Evolutionary conservation across 2,113 vertebrate species (phyloP).

Genomic region (Apeltes quadracus): DNA sequence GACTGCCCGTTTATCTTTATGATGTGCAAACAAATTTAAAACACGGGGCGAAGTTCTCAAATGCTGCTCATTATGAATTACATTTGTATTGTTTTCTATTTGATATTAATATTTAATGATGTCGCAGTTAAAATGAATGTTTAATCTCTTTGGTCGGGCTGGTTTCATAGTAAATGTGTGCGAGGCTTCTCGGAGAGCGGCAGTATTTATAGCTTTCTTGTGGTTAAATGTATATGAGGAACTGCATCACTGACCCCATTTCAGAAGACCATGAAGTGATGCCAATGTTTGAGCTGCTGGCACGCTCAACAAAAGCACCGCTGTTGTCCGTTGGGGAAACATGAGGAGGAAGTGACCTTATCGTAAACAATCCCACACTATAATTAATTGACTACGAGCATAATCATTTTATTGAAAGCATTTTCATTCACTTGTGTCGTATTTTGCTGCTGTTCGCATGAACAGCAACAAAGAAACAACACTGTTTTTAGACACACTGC

Average conservation of each 20-base stretch:
- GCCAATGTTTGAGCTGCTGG: conserved; percentile 1
- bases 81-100: background rate
- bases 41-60: background rate
- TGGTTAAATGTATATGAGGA: conserved; percentile 27
- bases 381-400: background rate
- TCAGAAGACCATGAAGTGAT: background rate
- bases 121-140: conserved; percentile 1
- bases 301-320: conserved; percentile 9
- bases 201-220: conserved; percentile 38
- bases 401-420: background rate
- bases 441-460: background rate
- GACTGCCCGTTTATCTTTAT: background rate
- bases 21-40: background rate
- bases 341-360: conserved; percentile 34
- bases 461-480: too few relatives aligned
- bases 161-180: conserved; percentile 11
- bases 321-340: background rate
- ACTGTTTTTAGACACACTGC: too few relatives aligned
- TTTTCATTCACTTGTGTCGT: conserved; percentile 3
- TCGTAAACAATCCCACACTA: background rate
- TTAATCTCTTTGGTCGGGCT: background rate
- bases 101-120: background rate
- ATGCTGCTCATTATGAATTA: background rate
- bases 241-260: conserved; percentile 2
- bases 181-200: background rate